Evolutionary conservation across 2,888 invertebrate species (phyloP).

Genomic region (Cheilosia scutellata): DNA sequence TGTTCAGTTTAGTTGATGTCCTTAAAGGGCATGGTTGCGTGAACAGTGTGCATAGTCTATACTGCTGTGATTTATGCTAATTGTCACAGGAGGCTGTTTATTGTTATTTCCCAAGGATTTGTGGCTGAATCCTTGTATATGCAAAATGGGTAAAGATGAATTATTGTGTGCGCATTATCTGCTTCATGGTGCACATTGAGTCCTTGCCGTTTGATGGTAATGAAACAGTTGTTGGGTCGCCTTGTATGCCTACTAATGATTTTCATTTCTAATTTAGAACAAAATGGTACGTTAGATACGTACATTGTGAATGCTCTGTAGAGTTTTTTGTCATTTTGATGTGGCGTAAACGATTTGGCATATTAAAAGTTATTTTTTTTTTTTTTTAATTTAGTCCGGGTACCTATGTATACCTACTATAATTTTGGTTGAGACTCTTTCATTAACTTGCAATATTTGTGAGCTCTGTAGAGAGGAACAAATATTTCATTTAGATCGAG

Average conservation of each 20-base stretch:
- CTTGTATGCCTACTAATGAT: constrained; percentile 49
- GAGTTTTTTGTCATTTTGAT: constrained; percentile 41
- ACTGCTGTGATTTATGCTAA: constrained; percentile 71
- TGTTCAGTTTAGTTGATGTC: constrained; percentile 39
- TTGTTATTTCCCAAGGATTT: constrained; percentile 71
- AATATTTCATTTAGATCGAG: no score
- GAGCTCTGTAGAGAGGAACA: no score
- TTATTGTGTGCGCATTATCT: constrained; percentile 64
- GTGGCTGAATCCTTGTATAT: constrained; percentile 55
- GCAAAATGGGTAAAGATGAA: constrained; percentile 50
- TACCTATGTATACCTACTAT: neutral
- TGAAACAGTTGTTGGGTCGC: constrained; percentile 66
- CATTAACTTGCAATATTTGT: no score
- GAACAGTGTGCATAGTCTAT: constrained; percentile 50
- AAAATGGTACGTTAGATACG: neutral
- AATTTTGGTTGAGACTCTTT: no score
- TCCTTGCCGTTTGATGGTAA: constrained; percentile 70
- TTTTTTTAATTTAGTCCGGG: neutral
- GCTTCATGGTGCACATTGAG: constrained; percentile 60
- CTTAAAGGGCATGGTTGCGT: constrained; percentile 71
- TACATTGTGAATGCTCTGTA: constrained; percentile 26
- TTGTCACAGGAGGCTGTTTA: constrained; percentile 71
- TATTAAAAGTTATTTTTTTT: neutral
- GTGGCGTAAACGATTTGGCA: constrained; percentile 5
- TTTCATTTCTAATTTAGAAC: constrained; percentile 45